Base-by-base conservation (phyloP, 2,113 vertebrate species). In the Stictonetta naevosa region DNA sequence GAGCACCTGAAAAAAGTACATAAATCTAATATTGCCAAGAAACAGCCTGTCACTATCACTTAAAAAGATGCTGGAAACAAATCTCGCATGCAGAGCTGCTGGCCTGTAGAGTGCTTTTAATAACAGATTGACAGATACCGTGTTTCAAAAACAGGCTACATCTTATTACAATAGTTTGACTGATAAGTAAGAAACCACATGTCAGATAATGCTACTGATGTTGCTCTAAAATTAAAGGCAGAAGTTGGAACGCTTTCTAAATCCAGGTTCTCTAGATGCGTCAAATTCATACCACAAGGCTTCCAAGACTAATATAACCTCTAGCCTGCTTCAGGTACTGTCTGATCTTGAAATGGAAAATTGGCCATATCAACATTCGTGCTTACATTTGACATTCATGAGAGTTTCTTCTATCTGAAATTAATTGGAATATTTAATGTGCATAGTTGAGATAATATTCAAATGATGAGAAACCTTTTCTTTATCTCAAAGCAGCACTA, bases 121-220 rank as follows among this genome's bases (percentile, higher is more conserved):
- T 82, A 90, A 79, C 5, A 69, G 26, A 13, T 38, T 87, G 78
- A 68, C 38, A 91, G 55, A 84, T 26, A 53, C n/a, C 42, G 19
- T 42, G 50, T 60, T 94, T 79, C 10, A 62, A 13, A 69, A 88
- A 29, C 13, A 76, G 20, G 56, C 77, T 56, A 38, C 48, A 50
- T 63, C 82, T 81, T 56, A 87, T 73, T 85, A 93, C 20, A 76
- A 59, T 33, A 75, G 82, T 50, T 44, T 66, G 78, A 83, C 48
- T 83, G 62, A 36, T n/a, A 84, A 36, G 31, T 60, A 75, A 73
- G 67, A 60, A 91, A 83, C 58, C 63, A 40, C 53, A 55, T 6
- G 52, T 53, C 62, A 95, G 58, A 80, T 53, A 87, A 79, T 1
- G 22, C 13, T 76, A 38, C 20, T 58, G 38, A 6, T 7, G 8